Percentiles rank a stretch among this genome's conserved stretches.
These are phyloP conservation scores for Synergus japonicus DNA, from an alignment of 2,888 invertebrate genomes.

Conservation along the genomic window DNA sequence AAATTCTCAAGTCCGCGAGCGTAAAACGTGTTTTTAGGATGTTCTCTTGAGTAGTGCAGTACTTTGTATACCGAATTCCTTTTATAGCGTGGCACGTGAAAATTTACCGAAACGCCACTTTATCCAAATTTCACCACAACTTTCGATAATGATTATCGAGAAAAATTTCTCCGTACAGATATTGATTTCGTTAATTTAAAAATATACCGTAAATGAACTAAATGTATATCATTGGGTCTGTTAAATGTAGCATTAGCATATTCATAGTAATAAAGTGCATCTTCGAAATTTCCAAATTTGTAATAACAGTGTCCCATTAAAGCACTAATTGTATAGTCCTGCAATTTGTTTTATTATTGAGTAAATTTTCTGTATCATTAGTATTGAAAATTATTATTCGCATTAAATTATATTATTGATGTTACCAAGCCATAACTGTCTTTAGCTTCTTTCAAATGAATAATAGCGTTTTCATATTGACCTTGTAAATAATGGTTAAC, in stretches of 20 bases:
- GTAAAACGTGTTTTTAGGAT: too few relatives aligned
- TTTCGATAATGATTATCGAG: too few relatives aligned
- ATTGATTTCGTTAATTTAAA: neutral
- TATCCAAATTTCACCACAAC: too few relatives aligned
- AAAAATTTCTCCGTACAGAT: neutral
- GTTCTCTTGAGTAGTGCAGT: too few relatives aligned
- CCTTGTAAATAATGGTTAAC: slow-evolving; percentile 63
- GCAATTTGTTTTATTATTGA: neutral
- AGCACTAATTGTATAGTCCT: slow-evolving; percentile 66
- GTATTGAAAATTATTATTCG: too few relatives aligned
- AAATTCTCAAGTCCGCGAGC: too few relatives aligned
- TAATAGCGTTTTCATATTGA: slow-evolving; percentile 62
- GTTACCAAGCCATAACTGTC: slow-evolving; percentile 63
- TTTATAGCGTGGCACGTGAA: too few relatives aligned
- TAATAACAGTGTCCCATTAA: slow-evolving; percentile 66
- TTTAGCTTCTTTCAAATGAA: slow-evolving; percentile 61
- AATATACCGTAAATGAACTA: slow-evolving; percentile 61
- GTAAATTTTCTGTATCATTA: too few relatives aligned
- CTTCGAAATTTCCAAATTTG: slow-evolving; percentile 51
- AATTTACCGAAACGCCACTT: too few relatives aligned
- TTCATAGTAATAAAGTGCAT: slow-evolving; percentile 63
- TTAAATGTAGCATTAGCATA: slow-evolving; percentile 62
- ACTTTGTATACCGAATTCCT: too few relatives aligned
- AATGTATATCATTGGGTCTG: slow-evolving; percentile 64
- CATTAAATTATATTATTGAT: neutral